Evolutionary conservation across 2,888 invertebrate genomes (phyloP), one percentile per base, ranked within the genome.

Genomic region (Cecidostiba fungosa): DNA sequence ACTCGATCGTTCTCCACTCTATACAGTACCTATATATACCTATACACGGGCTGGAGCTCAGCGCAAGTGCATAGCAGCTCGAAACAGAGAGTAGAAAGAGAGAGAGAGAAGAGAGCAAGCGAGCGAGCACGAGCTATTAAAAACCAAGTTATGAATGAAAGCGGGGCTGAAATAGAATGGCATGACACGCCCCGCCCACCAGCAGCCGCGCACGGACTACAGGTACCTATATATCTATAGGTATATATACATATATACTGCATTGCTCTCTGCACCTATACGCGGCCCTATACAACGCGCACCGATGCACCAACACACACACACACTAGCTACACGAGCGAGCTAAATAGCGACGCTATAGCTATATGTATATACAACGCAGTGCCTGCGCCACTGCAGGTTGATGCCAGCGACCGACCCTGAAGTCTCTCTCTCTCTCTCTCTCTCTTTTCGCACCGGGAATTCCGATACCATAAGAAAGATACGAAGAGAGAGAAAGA

Each of bases 111-210:
- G 50, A 66, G 62, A 78, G 47, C 26, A n/a, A 29, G 43, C 39
- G 66, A 77, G 59, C 16, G 59, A 23, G 59, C 23, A 59, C 29
- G 78, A 72, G 74, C 92, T 92, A 91, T 92, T 92, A 92, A 92
- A 93, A 92, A 91, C 91, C 90, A 88, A 92, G 91, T 93, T 93
- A 92, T 93, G 93, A 93, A 93, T 92, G 93, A 92, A 92, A 92
- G 91, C 91, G 89, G 90, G 87, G 91, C 92, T 92, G 92, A 92
- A 93, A 92, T 92, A 93, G 93, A 93, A 92, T 92, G 92, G 92
- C 91, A 91, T 89, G 89, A 89, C 89, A 91, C 89, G 92, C 91
- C 90, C 92, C 92, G 92, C 92, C 92, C 92, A 92, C 92, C 89
- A 88, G 85, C 87, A 50, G 73, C 73, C 54, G 47, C 8, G 66